These are phyloP conservation scores for Gnathonemus longibarbis DNA, from an alignment of 2,113 vertebrate species.

Conservation along the genomic window DNA sequence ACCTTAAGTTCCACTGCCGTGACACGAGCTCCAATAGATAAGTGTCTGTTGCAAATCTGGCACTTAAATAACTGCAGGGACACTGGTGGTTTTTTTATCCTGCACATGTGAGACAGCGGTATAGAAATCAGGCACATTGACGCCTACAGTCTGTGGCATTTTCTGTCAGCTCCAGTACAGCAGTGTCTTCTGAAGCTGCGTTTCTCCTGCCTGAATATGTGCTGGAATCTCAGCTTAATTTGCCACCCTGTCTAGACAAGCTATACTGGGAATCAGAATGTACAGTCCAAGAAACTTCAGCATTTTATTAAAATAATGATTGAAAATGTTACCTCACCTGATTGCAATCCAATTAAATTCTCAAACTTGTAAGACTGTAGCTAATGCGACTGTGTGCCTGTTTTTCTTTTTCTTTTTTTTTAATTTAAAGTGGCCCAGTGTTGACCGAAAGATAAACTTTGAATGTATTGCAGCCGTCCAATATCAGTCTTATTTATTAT, in stretches of 20 bases:
- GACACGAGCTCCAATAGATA: background rate
- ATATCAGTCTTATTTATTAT: background rate
- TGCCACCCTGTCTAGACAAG: background rate
- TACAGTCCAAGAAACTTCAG: background rate
- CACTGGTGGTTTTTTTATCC: background rate
- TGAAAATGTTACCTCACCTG: background rate
- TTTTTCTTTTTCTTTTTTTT: background rate
- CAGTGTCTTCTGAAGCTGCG: background rate
- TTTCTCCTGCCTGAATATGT: background rate
- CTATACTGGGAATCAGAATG: background rate
- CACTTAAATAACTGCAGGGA: background rate
- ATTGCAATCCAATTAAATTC: background rate
- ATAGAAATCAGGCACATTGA: background rate
- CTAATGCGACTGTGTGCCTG: background rate
- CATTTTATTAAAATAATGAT: background rate
- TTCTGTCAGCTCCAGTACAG: background rate
- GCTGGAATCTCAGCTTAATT: background rate
- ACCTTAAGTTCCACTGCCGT: background rate
- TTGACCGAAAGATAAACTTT: background rate
- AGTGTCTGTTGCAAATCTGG: background rate
- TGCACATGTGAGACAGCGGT: background rate
- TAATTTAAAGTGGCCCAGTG: background rate
- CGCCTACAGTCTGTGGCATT: background rate
- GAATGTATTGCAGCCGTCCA: background rate
- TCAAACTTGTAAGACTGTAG: background rate